These are phyloP conservation scores for Rhabdomys pumilio DNA, from an alignment of 2,797 vertebrate genomes.

Conservation along the genomic window DNA sequence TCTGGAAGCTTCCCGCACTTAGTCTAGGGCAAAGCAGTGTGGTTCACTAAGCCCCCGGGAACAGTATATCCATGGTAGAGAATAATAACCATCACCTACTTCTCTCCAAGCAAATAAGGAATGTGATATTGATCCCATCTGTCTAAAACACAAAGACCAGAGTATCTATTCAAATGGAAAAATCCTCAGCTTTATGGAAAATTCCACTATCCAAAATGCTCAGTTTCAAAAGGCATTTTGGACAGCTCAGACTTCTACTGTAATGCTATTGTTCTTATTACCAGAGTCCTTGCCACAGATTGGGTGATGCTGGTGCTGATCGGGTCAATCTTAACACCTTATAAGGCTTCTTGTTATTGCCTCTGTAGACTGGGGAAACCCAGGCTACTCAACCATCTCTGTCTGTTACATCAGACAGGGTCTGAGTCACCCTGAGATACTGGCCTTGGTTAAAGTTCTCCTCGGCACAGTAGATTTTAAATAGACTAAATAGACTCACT, in stretches of 20 bases:
- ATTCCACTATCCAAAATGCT: conserved; percentile 73
- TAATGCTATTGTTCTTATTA: conserved; percentile 64
- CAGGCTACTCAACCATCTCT: conserved; percentile 18
- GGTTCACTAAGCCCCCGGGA: conserved; percentile 10
- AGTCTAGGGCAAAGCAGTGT: not conserved
- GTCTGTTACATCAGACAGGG: not conserved
- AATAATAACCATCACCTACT: conserved; percentile 26
- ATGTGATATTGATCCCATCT: conserved; percentile 63
- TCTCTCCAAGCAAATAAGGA: conserved; percentile 69
- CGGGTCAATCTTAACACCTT: not conserved
- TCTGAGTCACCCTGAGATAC: not conserved
- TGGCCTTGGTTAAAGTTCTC: conserved; percentile 38
- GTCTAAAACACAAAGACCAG: conserved; percentile 52
- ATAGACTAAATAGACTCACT: not conserved
- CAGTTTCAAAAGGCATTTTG: conserved; percentile 56
- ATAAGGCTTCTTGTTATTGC: not conserved
- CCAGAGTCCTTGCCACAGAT: not conserved
- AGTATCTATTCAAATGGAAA: conserved; percentile 73
- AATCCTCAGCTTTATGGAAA: conserved; percentile 80
- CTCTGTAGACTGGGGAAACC: not conserved
- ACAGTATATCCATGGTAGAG: not conserved
- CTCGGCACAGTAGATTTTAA: conserved; percentile 55
- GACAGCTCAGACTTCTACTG: conserved; percentile 49
- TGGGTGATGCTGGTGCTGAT: not conserved
- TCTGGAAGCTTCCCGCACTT: not conserved